Evolutionary conservation across 1,140 invertebrate genomes (phyloP).

Genomic region (Metaphire vulgaris): DNA sequence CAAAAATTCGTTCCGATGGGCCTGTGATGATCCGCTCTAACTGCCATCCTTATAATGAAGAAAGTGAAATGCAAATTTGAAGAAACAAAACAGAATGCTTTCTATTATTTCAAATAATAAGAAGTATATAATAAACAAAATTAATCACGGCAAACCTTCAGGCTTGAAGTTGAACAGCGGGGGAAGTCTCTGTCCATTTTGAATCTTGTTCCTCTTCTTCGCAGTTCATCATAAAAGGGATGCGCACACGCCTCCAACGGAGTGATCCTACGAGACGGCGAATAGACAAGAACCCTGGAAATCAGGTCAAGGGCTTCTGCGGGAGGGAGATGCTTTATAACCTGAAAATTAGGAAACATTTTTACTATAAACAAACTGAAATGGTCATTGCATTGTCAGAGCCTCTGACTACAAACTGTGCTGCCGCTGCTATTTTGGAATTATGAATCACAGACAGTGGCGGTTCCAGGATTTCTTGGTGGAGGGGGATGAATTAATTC

Average conservation of each 20-base stretch:
- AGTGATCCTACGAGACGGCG: constrained; percentile 81
- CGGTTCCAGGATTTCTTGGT: too few relatives aligned
- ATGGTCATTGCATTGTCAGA: neutral
- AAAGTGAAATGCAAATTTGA: too few relatives aligned
- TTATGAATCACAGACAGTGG: too few relatives aligned
- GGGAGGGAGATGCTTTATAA: constrained; percentile 67
- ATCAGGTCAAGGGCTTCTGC: constrained; percentile 91
- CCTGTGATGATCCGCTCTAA: too few relatives aligned
- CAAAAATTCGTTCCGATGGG: too few relatives aligned
- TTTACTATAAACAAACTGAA: neutral
- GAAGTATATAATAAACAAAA: too few relatives aligned
- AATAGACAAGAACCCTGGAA: constrained; percentile 85
- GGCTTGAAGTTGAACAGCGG: constrained; percentile 96
- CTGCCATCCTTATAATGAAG: too few relatives aligned
- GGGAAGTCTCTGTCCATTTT: constrained; percentile 80
- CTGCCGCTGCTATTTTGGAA: neutral
- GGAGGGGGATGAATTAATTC: too few relatives aligned
- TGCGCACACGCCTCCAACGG: constrained; percentile 90
- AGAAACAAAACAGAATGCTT: too few relatives aligned
- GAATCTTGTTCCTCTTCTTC: constrained; percentile 75
- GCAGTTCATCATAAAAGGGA: constrained; percentile 88
- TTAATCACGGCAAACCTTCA: constrained; percentile 55
- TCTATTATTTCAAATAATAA: too few relatives aligned
- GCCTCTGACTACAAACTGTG: neutral
- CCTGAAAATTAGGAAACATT: neutral